phyloP scores from a whole-genome alignment of 1,140 invertebrate species.

The Batillaria attramentaria region DNA sequence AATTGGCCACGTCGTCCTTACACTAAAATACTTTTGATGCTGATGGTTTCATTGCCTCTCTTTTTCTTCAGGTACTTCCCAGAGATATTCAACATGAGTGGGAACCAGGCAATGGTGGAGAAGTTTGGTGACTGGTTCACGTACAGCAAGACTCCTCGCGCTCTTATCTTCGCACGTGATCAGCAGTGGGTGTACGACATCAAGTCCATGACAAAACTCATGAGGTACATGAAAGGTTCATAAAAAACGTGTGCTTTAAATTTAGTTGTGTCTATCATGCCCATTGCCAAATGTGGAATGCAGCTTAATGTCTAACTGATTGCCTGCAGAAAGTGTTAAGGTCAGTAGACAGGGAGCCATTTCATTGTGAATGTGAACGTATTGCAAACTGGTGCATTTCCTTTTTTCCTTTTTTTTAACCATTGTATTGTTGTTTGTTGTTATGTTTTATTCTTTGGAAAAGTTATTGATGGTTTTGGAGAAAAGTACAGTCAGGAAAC shows the following conservation, averaged over 20 bases:
- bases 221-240: conserved; percentile 64
- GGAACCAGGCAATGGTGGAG: conserved; percentile 74
- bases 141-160: conserved; percentile 67
- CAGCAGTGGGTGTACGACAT: conserved; percentile 62
- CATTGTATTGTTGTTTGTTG: too few relatives aligned
- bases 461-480: too few relatives aligned
- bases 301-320: neutral
- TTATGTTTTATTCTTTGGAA: too few relatives aligned
- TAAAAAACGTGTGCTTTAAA: too few relatives aligned
- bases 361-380: too few relatives aligned
- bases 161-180: conserved; percentile 69
- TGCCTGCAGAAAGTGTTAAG: neutral
- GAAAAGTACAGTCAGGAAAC: too few relatives aligned
- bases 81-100: conserved; percentile 77
- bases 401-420: too few relatives aligned
- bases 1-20: too few relatives aligned
- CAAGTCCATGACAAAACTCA: conserved; percentile 66
- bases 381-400: too few relatives aligned
- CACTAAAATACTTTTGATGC: too few relatives aligned
- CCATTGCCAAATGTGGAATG: conserved; percentile 5
- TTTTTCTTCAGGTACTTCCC: conserved; percentile 75
- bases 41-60: too few relatives aligned
- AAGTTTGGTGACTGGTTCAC: conserved; percentile 82
- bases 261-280: neutral
- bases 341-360: too few relatives aligned